These are phyloP conservation scores for Leucophora obtusa DNA, from an alignment of 2,888 invertebrate species.

Conservation along the genomic window DNA sequence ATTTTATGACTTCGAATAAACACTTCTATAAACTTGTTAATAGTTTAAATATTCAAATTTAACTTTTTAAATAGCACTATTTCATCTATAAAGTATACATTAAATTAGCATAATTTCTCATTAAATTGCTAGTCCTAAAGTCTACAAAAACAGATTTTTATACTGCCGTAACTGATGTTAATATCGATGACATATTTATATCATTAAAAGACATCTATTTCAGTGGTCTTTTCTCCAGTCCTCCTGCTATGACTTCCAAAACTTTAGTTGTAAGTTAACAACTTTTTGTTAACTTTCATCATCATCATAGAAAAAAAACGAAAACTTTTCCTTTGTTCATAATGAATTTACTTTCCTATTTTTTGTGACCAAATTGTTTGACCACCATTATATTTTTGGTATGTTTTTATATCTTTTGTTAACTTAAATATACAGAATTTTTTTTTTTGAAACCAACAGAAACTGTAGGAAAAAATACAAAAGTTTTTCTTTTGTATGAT, in stretches of 20 bases:
- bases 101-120: constrained; percentile 56
- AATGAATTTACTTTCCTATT: constrained; percentile 49
- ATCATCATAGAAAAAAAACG: background rate
- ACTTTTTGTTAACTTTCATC: constrained; percentile 8
- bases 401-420: constrained; percentile 23
- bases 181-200: constrained; percentile 56
- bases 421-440: background rate
- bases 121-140: background rate
- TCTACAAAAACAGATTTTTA: background rate
- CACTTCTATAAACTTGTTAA: constrained; percentile 45
- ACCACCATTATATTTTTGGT: constrained; percentile 44
- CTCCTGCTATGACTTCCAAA: constrained; percentile 1
- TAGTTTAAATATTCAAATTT: constrained; percentile 49
- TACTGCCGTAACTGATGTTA: constrained; percentile 12
- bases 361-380: constrained; percentile 44
- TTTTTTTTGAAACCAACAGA: background rate
- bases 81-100: constrained; percentile 4
- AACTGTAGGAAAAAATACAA: constrained; percentile 20
- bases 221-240: constrained; percentile 11
- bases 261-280: background rate
- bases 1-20: constrained; percentile 33
- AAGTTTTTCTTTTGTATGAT: constrained; percentile 46
- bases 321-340: constrained; percentile 48
- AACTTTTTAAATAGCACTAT: background rate
- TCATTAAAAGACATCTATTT: constrained; percentile 41